Base-by-base conservation (phyloP, 2,113 vertebrate species). In the Phasianus colchicus region DNA sequence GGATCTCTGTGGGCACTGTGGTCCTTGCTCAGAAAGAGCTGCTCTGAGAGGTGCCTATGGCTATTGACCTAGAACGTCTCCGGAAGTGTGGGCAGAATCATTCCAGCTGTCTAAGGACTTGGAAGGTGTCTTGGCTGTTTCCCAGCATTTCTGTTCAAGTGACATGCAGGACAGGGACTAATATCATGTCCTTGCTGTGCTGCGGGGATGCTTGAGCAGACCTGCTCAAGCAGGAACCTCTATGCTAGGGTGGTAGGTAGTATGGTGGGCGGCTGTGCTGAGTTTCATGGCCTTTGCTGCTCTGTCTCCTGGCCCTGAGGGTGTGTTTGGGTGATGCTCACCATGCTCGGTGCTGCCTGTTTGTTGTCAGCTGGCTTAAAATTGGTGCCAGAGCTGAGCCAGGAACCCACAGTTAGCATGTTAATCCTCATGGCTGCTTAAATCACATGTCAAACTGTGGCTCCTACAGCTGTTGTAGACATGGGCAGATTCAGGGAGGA, bases 41-140 rank as follows among this genome's bases (percentile, higher is more conserved):
- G 0, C 34, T 90, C 47, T 0, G 2, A 92, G 87, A 91, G 18
- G 2, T 47, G 7, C 47, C 47, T 43, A 42, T 1, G 8, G 42
- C 54, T 79, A 20, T 48, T 0, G 0, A 38, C 20, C 8, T 69
- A 16, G 74, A 0, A 1, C 43, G 81, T 92, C 57, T 43, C 36
- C 40, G 45, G 61, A 91, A 75, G 63, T 81, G 20, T 1, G 2
- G 18, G 34, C 48, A 78, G 75, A 71, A 92, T 55, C 0, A 5
- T 34, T 73, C 17, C 38, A 42, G n/a, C n/a, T 65, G n/a, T 58
- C 55, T 73, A 40, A 83, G 57, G 75, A 88, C 64, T 79, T 87
- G 61, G 47, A 75, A 13, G 34, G 45, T 52, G 9, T 71, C 57
- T 83, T 83, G 72, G 64, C 69, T 47, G 24, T 86, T 29, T 32